Percentiles rank a stretch among this genome's conserved stretches.
These are phyloP conservation scores for Tauraco hartlaubi DNA, from an alignment of 2,797 vertebrate genomes.

Conservation along the genomic window DNA sequence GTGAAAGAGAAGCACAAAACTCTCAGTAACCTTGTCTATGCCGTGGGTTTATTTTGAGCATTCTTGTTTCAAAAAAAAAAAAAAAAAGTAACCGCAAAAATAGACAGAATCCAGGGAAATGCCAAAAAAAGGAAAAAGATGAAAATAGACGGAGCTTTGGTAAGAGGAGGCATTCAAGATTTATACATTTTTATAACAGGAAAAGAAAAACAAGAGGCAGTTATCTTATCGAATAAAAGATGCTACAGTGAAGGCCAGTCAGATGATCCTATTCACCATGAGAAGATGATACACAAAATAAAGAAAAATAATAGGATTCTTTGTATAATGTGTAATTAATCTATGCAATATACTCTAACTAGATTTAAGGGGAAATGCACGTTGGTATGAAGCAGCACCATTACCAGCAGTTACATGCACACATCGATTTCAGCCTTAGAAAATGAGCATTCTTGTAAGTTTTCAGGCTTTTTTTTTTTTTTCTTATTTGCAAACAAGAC, in stretches of 20 bases:
- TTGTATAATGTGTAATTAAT: background rate
- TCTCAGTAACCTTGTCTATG: background rate
- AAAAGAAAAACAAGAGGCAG: background rate
- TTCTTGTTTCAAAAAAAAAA: background rate
- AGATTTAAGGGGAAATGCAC: background rate
- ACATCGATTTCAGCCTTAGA: background rate
- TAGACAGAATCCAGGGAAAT: background rate
- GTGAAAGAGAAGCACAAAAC: background rate
- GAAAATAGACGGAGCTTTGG: background rate
- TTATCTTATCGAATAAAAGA: background rate
- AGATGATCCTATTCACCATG: background rate
- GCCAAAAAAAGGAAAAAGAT: background rate
- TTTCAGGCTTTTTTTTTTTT: background rate
- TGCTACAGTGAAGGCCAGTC: background rate
- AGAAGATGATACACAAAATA: background rate
- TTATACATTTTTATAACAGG: background rate
- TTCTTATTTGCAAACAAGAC: background rate
- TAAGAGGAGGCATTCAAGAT: background rate
- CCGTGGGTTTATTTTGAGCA: background rate
- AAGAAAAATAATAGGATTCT: background rate
- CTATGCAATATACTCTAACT: background rate
- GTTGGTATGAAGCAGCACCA: background rate
- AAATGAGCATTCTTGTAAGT: conserved; percentile 11
- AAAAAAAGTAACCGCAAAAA: background rate
- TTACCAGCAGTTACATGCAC: background rate